Evolutionary conservation across 1,140 invertebrate species (phyloP).

Genomic region (Cryptotermes secundus): DNA sequence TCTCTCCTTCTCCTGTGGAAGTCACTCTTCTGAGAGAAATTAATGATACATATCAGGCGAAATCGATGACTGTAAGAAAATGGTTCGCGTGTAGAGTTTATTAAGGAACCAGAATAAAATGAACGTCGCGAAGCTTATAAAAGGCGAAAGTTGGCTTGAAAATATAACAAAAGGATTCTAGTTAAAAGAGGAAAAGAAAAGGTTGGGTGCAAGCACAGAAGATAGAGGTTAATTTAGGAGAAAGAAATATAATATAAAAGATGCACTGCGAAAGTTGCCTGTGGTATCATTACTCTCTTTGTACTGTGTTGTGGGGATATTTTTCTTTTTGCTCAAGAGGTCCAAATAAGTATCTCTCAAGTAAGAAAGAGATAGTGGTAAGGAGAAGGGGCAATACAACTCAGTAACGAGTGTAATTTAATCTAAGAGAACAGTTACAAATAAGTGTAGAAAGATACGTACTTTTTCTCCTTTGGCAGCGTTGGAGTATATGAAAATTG

Average conservation of each 20-base stretch:
- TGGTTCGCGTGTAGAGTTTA: neutral
- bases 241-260: conserved; percentile 21
- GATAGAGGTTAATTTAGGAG: conserved; percentile 13
- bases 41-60: neutral
- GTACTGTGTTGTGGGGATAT: neutral
- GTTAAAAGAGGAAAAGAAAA: neutral
- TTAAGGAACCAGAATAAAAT: neutral
- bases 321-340: neutral
- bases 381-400: neutral
- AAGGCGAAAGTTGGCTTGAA: neutral
- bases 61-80: neutral
- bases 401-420: neutral
- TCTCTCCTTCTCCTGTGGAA: neutral
- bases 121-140: neutral
- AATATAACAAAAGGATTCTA: conserved; percentile 8
- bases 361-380: neutral
- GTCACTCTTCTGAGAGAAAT: neutral
- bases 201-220: neutral
- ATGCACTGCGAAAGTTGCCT: neutral
- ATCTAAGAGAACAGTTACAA: neutral
- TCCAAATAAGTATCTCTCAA: neutral
- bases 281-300: neutral
- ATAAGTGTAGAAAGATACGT: no score
- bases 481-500: neutral
- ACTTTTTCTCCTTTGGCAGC: neutral